A percentile compares a stretch with the other conserved stretches of the same genome.
These are phyloP conservation scores for Beroe forskalii DNA, from an alignment of 37 sponge, comb jelly and placozoan species.

Conservation along the genomic window DNA sequence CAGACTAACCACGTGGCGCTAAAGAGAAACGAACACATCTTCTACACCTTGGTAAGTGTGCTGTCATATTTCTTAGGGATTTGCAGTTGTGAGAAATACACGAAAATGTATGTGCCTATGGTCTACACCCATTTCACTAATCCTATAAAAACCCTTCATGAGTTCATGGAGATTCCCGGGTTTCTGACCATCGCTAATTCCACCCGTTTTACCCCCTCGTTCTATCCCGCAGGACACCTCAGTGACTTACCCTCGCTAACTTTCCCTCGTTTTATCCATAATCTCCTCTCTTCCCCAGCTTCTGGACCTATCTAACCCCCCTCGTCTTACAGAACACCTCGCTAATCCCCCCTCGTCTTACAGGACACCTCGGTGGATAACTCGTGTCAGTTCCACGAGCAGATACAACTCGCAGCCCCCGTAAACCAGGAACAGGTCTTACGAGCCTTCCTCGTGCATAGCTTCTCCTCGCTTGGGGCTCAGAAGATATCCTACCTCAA, in stretches of 20 bases:
- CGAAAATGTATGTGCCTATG: too few species aligned
- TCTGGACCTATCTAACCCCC: not conserved
- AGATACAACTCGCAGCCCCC: constrained; percentile 33
- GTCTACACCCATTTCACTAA: too few species aligned
- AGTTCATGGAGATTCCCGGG: too few species aligned
- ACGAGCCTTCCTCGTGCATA: constrained; percentile 52
- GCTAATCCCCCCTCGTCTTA: not conserved
- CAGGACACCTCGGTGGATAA: constrained; percentile 57
- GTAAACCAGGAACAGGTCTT: constrained; percentile 61
- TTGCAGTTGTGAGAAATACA: too few species aligned
- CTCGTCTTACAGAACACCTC: too few species aligned
- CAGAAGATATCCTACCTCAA: constrained; percentile 57
- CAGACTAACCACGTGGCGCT: constrained; percentile 24
- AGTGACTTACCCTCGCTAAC: too few species aligned
- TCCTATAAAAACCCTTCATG: too few species aligned
- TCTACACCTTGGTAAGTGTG: constrained; percentile 15
- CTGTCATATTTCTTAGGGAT: too few species aligned
- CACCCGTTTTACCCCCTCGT: too few species aligned
- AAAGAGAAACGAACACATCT: constrained; percentile 52
- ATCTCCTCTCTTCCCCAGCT: not conserved
- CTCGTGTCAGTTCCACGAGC: constrained; percentile 63
- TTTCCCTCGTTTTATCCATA: too few species aligned
- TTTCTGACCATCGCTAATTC: too few species aligned
- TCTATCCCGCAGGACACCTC: too few species aligned
- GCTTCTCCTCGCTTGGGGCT: not conserved